Evolutionary conservation across 2,888 invertebrate species (phyloP).

Genomic region (Temnothorax unifasciatus): DNA sequence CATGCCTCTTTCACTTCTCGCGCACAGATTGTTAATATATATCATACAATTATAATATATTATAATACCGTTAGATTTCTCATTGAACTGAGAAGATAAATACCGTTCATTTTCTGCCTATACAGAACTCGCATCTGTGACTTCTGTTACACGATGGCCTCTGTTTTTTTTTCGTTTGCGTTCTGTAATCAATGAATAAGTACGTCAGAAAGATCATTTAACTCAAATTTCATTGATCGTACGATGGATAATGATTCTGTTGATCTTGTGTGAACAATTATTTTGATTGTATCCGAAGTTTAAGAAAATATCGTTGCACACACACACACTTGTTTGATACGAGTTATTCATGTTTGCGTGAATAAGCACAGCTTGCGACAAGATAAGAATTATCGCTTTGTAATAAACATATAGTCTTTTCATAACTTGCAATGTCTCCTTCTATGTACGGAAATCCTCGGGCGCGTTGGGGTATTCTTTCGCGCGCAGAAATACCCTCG

Average conservation of each 20-base stretch:
- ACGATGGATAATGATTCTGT: slow-evolving; percentile 14
- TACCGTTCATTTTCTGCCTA: neutral
- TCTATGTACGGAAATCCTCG: neutral
- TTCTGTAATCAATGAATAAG: slow-evolving; percentile 13
- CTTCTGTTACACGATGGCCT: neutral
- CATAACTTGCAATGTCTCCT: neutral
- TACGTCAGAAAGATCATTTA: slow-evolving; percentile 5
- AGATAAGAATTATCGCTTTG: neutral
- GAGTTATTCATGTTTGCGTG: neutral
- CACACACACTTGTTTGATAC: neutral
- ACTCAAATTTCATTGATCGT: slow-evolving; percentile 3
- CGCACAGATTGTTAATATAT: slow-evolving; percentile 22
- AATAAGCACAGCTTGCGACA: neutral
- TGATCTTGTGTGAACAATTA: neutral
- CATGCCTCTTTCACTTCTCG: slow-evolving; percentile 12
- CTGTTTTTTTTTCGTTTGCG: neutral
- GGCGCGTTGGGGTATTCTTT: neutral
- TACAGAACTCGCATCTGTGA: neutral
- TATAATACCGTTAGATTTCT: neutral
- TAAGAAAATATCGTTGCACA: neutral
- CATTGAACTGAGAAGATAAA: slow-evolving; percentile 1
- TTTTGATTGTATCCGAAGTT: neutral
- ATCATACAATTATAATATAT: neutral
- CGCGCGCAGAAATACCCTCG: neutral
- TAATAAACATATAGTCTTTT: slow-evolving; percentile 25